Evolutionary conservation across 2,113 vertebrate genomes (phyloP).

Genomic region (Brachypodius melanocephalos): DNA sequence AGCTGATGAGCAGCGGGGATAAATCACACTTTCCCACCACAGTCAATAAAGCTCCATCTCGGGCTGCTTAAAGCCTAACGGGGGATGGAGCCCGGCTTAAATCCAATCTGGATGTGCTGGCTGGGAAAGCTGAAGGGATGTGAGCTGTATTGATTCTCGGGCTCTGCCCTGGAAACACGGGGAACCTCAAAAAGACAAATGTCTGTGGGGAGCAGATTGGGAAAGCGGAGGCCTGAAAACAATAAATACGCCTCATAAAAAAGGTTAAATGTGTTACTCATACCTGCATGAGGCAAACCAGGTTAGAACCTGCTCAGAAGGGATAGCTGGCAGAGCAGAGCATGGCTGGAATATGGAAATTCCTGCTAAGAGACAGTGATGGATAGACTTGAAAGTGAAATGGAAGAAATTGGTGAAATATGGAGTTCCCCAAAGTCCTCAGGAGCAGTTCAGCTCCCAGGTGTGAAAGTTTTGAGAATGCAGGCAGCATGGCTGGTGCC

Average conservation of each 20-base stretch:
- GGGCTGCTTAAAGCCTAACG: background rate
- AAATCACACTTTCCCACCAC: background rate
- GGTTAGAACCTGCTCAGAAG: background rate
- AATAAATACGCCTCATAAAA: background rate
- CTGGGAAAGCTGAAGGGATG: background rate
- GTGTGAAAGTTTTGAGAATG: background rate
- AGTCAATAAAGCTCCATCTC: background rate
- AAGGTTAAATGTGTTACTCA: constrained; percentile 17
- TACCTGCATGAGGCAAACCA: background rate
- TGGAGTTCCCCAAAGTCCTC: background rate
- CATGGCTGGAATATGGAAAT: background rate
- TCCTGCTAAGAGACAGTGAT: background rate
- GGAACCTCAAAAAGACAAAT: background rate
- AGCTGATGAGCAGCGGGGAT: background rate
- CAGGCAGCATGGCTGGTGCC: rapidly evolving
- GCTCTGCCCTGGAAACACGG: background rate
- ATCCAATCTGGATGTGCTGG: background rate
- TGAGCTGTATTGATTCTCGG: background rate
- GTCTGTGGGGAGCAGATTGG: background rate
- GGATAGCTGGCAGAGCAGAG: background rate
- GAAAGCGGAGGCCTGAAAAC: background rate
- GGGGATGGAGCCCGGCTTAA: background rate
- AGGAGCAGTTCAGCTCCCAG: background rate
- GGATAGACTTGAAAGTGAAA: background rate
- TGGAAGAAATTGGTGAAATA: background rate